Percentiles rank a stretch among this genome's conserved stretches.
These are phyloP conservation scores for Helicoverpa assulta DNA, from an alignment of 2,888 invertebrate genomes.

Conservation along the genomic window DNA sequence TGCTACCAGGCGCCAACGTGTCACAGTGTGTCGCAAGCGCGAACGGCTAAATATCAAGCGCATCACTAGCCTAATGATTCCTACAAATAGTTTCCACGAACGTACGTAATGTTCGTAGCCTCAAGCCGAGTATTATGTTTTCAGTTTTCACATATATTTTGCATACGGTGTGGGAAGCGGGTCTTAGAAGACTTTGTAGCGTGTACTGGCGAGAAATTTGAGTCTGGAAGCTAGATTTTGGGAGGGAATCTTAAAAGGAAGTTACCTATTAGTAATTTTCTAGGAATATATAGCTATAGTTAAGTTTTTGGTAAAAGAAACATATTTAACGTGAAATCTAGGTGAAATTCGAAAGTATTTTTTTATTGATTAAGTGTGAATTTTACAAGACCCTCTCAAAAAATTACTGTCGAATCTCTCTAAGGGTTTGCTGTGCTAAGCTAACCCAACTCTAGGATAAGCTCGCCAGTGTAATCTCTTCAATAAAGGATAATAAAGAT, in stretches of 20 bases:
- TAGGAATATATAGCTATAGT: too few species aligned
- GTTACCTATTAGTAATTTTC: too few species aligned
- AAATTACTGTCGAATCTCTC: too few species aligned
- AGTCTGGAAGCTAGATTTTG: not conserved
- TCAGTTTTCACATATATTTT: constrained; percentile 51
- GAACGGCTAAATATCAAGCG: constrained; percentile 83
- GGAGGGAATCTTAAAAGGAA: not conserved
- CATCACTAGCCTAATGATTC: constrained; percentile 84
- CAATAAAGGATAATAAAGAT: too few species aligned
- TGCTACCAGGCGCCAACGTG: constrained; percentile 70
- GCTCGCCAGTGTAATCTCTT: too few species aligned
- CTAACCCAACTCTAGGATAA: too few species aligned
- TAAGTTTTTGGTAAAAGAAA: too few species aligned
- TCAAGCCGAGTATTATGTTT: constrained; percentile 42
- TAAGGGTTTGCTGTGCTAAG: too few species aligned
- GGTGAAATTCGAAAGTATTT: too few species aligned
- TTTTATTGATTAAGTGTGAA: too few species aligned
- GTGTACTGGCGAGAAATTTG: not conserved
- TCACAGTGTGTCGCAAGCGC: constrained; percentile 78
- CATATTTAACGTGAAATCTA: too few species aligned
- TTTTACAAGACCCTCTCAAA: too few species aligned
- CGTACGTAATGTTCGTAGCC: constrained; percentile 41
- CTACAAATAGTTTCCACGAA: constrained; percentile 74
- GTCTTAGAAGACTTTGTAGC: not conserved
- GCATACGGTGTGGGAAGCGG: constrained; percentile 38